Evolutionary conservation across 2,888 invertebrate genomes (phyloP).

Genomic region (Drosophila hamatofila): DNA sequence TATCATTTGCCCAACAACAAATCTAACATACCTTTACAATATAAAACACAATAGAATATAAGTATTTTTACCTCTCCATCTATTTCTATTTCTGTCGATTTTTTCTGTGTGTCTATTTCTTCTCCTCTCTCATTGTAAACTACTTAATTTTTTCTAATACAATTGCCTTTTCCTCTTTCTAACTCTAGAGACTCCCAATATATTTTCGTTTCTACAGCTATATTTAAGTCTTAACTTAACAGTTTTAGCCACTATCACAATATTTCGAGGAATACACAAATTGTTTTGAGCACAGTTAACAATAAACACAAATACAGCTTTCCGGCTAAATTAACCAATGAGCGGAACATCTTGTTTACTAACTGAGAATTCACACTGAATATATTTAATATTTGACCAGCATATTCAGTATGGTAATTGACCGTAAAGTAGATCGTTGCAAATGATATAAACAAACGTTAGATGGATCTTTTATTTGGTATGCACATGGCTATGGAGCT

Average conservation of each 20-base stretch:
- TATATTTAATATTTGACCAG: not conserved
- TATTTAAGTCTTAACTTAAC: not conserved
- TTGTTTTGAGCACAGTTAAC: not conserved
- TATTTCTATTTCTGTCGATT: not conserved
- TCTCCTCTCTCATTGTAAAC: not conserved
- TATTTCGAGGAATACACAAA: not conserved
- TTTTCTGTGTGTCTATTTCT: not conserved
- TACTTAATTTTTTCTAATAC: not conserved
- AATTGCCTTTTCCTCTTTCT: not conserved
- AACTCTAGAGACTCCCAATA: not conserved
- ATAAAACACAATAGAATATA: no score
- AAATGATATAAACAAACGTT: conserved; percentile 6
- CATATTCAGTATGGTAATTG: not conserved
- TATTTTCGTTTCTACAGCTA: not conserved
- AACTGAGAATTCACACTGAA: not conserved
- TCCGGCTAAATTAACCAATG: not conserved
- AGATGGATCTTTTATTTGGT: conserved; percentile 15
- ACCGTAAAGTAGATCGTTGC: not conserved
- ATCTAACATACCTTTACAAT: no score
- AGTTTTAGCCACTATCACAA: not conserved
- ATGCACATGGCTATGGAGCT: not conserved
- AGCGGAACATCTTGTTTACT: conserved; percentile 1
- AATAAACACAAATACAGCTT: not conserved
- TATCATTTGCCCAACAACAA: no score
- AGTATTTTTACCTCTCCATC: no score